Percentiles rank a stretch among this genome's conserved stretches.
Evolutionary conservation across 92 coral and sea anemone genomes (phyloP).

Genomic region (Umimayanthus chanpuru): DNA sequence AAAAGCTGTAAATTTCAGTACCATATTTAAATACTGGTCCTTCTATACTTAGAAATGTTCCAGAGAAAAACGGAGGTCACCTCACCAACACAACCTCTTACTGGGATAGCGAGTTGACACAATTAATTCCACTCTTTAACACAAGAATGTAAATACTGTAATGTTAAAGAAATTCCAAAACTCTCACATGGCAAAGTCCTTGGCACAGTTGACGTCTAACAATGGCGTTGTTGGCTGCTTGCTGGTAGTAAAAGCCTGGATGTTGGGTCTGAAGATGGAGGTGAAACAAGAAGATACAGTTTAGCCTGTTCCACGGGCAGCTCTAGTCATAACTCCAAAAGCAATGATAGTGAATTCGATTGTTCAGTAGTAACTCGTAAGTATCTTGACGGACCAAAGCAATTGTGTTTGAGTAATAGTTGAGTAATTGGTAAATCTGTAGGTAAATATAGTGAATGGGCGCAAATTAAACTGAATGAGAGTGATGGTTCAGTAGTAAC

Average conservation of each 20-base stretch:
- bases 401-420: too few species aligned
- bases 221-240: conserved; percentile 97
- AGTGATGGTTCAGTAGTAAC: neutral
- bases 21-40: neutral
- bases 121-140: too few species aligned
- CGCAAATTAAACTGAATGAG: neutral
- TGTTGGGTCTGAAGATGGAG: conserved; percentile 80
- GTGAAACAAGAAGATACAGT: neutral
- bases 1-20: neutral
- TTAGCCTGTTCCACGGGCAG: neutral
- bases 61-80: neutral
- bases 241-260: conserved; percentile 98
- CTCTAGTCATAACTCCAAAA: neutral
- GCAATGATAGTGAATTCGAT: neutral
- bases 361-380: neutral
- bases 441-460: neutral
- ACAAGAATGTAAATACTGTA: too few species aligned
- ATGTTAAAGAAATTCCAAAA: neutral
- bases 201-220: conserved; percentile 93
- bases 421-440: neutral
- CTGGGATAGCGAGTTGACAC: neutral
- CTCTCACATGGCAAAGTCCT: conserved; percentile 93
- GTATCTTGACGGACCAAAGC: neutral
- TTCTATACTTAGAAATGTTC: neutral
- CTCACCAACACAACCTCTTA: neutral